Evolutionary conservation across 2,797 vertebrate genomes (phyloP).

Genomic region (Vultur gryphus): DNA sequence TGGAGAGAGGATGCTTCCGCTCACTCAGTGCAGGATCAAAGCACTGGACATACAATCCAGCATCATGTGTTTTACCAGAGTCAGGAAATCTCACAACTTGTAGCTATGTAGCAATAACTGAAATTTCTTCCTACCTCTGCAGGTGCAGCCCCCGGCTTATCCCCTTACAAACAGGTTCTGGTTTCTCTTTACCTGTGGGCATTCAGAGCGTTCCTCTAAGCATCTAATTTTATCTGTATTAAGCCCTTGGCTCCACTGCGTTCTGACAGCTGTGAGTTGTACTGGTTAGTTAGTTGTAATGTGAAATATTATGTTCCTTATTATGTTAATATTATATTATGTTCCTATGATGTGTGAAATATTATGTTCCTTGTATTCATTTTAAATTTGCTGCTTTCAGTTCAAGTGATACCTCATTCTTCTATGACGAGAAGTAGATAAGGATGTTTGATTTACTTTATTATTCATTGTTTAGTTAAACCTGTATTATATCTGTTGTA

Average conservation of each 20-base stretch:
- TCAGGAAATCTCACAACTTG: background rate
- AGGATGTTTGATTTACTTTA: background rate
- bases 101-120: background rate
- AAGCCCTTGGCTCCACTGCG: background rate
- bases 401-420: background rate
- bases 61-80: background rate
- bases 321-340: slow-evolving; percentile 6
- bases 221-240: background rate
- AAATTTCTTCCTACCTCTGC: background rate
- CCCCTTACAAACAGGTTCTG: background rate
- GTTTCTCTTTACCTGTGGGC: background rate
- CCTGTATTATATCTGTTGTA: background rate
- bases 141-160: background rate
- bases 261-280: slow-evolving; percentile 9
- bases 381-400: background rate
- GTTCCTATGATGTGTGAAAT: background rate
- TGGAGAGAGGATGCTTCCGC: background rate
- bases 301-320: slow-evolving; percentile 21
- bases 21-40: background rate
- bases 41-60: background rate
- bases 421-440: background rate
- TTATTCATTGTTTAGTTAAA: background rate
- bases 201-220: background rate
- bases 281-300: slow-evolving; percentile 13
- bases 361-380: background rate